phyloP scores from a whole-genome alignment of 1,140 invertebrate genomes.

The Euura lappo region DNA sequence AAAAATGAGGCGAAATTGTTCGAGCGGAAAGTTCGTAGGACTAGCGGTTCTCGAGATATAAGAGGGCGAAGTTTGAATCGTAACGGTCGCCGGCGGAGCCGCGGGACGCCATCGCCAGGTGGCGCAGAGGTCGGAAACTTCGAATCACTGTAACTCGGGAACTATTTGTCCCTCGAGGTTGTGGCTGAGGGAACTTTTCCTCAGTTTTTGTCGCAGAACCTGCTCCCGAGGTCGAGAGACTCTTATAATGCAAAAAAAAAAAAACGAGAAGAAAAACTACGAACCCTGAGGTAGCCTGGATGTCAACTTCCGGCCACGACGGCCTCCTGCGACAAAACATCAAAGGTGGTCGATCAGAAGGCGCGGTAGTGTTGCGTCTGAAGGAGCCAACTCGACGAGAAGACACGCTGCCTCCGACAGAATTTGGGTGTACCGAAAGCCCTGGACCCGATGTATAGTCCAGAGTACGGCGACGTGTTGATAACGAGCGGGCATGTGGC shows the following conservation, averaged over 20 bases:
- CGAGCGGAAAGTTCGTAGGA: too few species aligned
- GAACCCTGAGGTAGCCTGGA: conserved; percentile 79
- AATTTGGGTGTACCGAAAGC: conserved; percentile 59
- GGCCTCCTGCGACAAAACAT: conserved; percentile 75
- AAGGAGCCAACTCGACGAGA: conserved; percentile 39
- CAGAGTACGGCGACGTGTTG: conserved; percentile 46
- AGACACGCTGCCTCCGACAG: conserved; percentile 35
- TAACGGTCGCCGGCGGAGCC: background rate
- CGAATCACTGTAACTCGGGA: too few species aligned
- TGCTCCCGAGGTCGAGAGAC: too few species aligned
- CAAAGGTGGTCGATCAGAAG: conserved; percentile 66
- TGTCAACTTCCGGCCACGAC: conserved; percentile 85
- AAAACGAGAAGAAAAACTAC: conserved; percentile 33
- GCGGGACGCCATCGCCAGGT: background rate
- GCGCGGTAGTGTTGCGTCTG: conserved; percentile 52
- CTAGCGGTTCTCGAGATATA: too few species aligned
- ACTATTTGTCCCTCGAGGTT: too few species aligned
- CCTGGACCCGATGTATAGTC: conserved; percentile 43
- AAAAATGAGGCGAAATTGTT: too few species aligned
- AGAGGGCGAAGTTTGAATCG: background rate
- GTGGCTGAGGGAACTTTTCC: too few species aligned
- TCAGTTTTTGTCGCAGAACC: too few species aligned
- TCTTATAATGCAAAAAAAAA: too few species aligned
- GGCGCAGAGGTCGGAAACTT: background rate
- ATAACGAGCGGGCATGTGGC: conserved; percentile 37